These are phyloP conservation scores for Synanthedon vespiformis DNA, from an alignment of 2,888 invertebrate species.

Conservation along the genomic window DNA sequence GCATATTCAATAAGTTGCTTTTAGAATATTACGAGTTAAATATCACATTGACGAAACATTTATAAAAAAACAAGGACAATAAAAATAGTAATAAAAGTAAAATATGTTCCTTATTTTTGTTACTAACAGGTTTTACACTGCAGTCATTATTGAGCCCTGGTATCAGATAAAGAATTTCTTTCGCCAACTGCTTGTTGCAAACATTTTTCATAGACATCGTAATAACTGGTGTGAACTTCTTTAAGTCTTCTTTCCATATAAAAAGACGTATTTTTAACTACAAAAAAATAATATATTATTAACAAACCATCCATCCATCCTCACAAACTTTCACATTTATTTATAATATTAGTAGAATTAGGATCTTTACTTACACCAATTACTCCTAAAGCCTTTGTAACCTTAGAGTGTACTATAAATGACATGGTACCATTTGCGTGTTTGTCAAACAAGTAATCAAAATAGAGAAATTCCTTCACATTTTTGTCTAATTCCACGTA, in stretches of 20 bases:
- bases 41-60: too few relatives aligned
- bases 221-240: background rate
- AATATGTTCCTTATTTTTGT: background rate
- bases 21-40: too few relatives aligned
- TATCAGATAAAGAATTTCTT: slow-evolving; percentile 6
- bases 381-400: background rate
- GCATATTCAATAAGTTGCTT: too few relatives aligned
- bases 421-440: background rate
- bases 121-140: slow-evolving; percentile 6
- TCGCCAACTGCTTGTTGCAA: background rate
- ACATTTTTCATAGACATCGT: background rate
- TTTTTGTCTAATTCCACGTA: background rate
- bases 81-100: too few relatives aligned
- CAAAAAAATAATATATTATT: background rate
- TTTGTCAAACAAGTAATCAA: background rate
- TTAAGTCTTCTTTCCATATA: background rate
- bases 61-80: too few relatives aligned
- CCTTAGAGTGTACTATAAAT: background rate
- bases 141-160: slow-evolving; percentile 9
- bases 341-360: too few relatives aligned
- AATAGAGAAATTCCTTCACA: background rate
- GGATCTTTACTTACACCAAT: background rate
- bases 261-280: background rate
- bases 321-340: too few relatives aligned
- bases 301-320: too few relatives aligned